Base-by-base conservation (phyloP, 1,140 invertebrate genomes). In the Cepaea nemoralis region DNA sequence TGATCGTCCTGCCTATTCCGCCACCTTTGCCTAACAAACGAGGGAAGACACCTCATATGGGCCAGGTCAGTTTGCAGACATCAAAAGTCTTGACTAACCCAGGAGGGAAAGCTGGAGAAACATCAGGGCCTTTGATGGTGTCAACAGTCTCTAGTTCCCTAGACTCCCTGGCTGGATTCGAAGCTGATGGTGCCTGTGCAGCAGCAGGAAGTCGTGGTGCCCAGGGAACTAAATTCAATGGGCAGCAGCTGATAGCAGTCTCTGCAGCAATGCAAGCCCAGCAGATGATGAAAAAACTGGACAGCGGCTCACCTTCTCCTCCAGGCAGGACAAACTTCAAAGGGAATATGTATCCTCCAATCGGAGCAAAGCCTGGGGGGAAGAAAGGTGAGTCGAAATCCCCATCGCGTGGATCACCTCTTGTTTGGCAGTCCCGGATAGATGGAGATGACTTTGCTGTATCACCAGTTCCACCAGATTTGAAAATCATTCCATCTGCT, bases 41-140 rank as follows among this genome's bases (percentile, higher is more conserved):
- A 0, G 45, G 59, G 37, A 75, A 67, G 19, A 59, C 73, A 37
- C 85, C 83, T 16, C 50, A 77, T 31, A 87, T 87, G 86, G 86
- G 86, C 14, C 85, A 86, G 83, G 79, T 80, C 31, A 84, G 86
- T 71, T 78, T 86, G 31, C 83, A 85, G 66, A 79, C 59, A 0
- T 31, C 69, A 22, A 42, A 39, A 70, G 69, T 40, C 19, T 19
- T 35, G 73, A 14, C 33, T 3, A 63, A 63, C n/a, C 27, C 2
- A 63, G 59, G 59, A 63, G 22, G 8, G 22, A 55, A 55, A 22
- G 14, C 50, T 55, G 50, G 8, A n/a, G 59, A 63, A 63, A 27
- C 59, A 31, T 63, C 27, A 27, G 59, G 27, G 16, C n/a, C n/a
- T 0, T 31, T 63, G 59, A 63, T 63, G n/a, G 24, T 59, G 14